A percentile compares a stretch with the other conserved stretches of the same genome.
Conservation (phyloP, 2,888 invertebrate species). For the Phragmatobia fuliginosa region DNA sequence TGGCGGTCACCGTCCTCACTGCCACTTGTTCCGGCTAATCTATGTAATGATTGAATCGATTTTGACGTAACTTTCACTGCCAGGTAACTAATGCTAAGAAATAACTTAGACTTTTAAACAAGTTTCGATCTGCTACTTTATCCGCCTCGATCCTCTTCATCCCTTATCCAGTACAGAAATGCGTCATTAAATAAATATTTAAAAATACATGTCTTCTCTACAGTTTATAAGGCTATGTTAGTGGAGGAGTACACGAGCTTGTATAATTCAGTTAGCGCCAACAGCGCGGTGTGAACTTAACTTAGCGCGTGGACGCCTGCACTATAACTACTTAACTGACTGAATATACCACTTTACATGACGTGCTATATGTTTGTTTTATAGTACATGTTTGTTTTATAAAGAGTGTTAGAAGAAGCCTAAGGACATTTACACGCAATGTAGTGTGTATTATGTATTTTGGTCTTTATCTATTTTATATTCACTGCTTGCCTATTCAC, state of each 20-base stretch:
- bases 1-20: too few species aligned
- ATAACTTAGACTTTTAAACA: too few species aligned
- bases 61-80: too few species aligned
- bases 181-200: neutral
- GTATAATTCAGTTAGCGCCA: conserved; percentile 43
- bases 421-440: neutral
- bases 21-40: too few species aligned
- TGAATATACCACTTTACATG: conserved; percentile 10
- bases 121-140: too few species aligned
- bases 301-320: conserved; percentile 34
- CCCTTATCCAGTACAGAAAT: neutral
- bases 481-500: too few species aligned
- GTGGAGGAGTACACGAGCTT: conserved; percentile 20
- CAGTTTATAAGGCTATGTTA: conserved; percentile 13
- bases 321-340: conserved; percentile 25
- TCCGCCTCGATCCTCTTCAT: too few species aligned
- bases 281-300: conserved; percentile 47
- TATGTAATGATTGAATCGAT: too few species aligned
- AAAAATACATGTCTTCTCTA: conserved; percentile 7
- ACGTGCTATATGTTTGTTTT: neutral
- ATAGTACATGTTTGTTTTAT: neutral
- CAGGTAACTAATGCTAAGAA: too few species aligned
- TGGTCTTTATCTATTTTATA: too few species aligned
- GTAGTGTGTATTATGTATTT: neutral
- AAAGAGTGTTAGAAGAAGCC: neutral